Conservation (phyloP, 2,797 vertebrate genomes). For the Lates japonicus region DNA sequence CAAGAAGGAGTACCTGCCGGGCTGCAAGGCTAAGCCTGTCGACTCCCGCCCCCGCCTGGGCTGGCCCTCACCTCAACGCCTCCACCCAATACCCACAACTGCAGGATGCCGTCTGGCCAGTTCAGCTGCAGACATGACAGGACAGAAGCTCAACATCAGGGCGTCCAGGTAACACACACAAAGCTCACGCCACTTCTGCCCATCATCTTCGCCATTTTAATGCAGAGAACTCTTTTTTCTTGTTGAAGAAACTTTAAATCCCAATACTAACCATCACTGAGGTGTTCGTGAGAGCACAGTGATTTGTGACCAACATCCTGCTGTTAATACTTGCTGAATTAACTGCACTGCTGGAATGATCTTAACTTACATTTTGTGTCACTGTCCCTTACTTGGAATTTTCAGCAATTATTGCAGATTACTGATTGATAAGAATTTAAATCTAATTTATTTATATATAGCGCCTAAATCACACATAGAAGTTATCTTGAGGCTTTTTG, state of each 20-base stretch:
- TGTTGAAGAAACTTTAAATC: neutral
- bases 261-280: neutral
- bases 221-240: neutral
- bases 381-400: too few species aligned
- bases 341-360: neutral
- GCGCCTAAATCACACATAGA: too few species aligned
- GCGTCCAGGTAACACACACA: constrained; percentile 56
- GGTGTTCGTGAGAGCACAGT: too few species aligned
- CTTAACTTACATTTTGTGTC: neutral
- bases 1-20: neutral
- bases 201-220: neutral
- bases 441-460: too few species aligned
- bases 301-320: too few species aligned
- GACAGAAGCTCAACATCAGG: constrained; percentile 30
- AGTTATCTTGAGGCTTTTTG: too few species aligned
- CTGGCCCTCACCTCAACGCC: constrained; percentile 5
- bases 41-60: constrained; percentile 2
- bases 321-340: too few species aligned
- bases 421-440: too few species aligned
- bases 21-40: too few species aligned
- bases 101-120: constrained; percentile 51
- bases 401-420: too few species aligned
- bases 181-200: neutral
- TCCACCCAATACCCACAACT: constrained; percentile 16
- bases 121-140: constrained; percentile 34